Evolutionary conservation across 2,797 vertebrate species (phyloP).

Genomic region (Crypturellus tataupa): DNA sequence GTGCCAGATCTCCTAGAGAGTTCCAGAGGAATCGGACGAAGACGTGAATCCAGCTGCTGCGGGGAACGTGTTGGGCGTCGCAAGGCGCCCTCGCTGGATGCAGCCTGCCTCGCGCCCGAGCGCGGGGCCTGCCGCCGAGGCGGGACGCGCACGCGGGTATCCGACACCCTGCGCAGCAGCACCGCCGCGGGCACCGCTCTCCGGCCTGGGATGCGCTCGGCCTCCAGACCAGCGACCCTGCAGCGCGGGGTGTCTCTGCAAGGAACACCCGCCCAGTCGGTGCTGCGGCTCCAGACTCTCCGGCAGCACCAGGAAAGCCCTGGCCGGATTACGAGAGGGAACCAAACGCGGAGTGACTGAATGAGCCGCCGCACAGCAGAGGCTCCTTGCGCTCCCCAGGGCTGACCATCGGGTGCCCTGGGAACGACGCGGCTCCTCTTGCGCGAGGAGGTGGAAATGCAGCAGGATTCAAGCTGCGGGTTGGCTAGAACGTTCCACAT

Average conservation of each 20-base stretch:
- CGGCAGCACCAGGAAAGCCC: neutral
- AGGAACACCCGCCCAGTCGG: rapidly evolving
- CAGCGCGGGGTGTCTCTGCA: neutral
- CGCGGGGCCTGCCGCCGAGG: too few species aligned
- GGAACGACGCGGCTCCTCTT: neutral
- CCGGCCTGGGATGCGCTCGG: too few species aligned
- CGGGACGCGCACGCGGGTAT: too few species aligned
- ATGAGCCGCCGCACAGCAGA: neutral
- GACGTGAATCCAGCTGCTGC: neutral
- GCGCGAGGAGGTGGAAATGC: neutral
- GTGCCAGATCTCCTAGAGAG: neutral
- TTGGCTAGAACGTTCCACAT: neutral
- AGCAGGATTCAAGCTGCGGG: neutral
- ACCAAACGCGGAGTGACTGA: neutral
- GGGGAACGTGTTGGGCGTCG: neutral
- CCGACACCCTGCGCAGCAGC: too few species aligned
- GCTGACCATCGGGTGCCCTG: neutral
- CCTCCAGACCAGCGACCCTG: too few species aligned
- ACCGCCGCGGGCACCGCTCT: too few species aligned
- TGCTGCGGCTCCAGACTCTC: neutral
- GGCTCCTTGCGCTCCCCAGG: neutral
- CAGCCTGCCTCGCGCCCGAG: too few species aligned
- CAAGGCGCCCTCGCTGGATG: neutral
- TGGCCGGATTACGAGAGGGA: neutral
- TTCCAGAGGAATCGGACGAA: neutral